A percentile compares a stretch with the other conserved stretches of the same genome.
phyloP scores from a whole-genome alignment of 1,140 invertebrate species.

The Nasonia vitripennis region DNA sequence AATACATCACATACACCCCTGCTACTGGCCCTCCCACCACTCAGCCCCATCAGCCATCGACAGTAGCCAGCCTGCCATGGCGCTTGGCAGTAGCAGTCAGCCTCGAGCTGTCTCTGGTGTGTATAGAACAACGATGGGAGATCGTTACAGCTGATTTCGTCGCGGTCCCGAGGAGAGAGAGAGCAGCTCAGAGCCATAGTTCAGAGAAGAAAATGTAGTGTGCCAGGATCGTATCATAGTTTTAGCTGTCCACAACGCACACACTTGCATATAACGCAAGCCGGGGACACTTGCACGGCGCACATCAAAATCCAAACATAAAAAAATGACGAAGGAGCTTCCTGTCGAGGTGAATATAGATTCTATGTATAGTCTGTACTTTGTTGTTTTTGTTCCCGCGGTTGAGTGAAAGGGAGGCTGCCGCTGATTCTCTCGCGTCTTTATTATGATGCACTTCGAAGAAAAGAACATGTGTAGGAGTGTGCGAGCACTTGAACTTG shows the following conservation, averaged over 20 bases:
- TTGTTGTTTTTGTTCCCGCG: background rate
- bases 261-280: too few relatives aligned
- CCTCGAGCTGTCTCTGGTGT: too few relatives aligned
- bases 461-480: too few relatives aligned
- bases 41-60: background rate
- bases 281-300: too few relatives aligned
- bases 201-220: constrained; percentile 2
- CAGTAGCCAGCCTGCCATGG: background rate
- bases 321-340: constrained; percentile 9
- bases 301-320: too few relatives aligned
- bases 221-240: background rate
- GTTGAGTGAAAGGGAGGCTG: too few relatives aligned
- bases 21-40: background rate
- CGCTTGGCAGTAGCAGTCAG: background rate
- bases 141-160: constrained; percentile 18
- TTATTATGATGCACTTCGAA: too few relatives aligned
- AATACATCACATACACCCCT: too few relatives aligned
- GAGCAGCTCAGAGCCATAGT: background rate
- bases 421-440: too few relatives aligned
- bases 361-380: too few relatives aligned
- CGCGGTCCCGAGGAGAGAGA: background rate
- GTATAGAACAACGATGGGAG: background rate
- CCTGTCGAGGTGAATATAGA: constrained; percentile 29
- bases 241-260: too few relatives aligned
- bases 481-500: too few relatives aligned